These are phyloP conservation scores for Calephelis virginiensis DNA, from an alignment of 1,140 invertebrate species.

Conservation along the genomic window DNA sequence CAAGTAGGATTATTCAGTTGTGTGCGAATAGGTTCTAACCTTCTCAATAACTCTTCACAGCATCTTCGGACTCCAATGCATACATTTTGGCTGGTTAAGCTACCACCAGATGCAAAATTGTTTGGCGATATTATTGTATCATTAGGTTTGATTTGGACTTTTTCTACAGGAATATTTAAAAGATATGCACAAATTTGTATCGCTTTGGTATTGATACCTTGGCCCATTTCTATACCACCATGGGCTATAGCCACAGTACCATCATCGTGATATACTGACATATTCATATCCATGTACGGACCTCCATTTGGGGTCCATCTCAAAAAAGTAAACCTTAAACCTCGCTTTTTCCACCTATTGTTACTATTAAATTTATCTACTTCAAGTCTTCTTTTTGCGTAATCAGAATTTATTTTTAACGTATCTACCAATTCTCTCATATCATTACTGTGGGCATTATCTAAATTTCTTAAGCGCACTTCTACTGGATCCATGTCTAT, in stretches of 20 bases:
- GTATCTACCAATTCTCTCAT: conserved; percentile 44
- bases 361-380: conserved; percentile 82
- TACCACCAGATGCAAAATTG: conserved; percentile 79
- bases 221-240: conserved; percentile 90
- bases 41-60: conserved; percentile 70
- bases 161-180: conserved; percentile 83
- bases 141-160: conserved; percentile 83
- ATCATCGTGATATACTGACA: conserved; percentile 86
- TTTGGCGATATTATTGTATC: conserved; percentile 81
- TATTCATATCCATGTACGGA: conserved; percentile 79
- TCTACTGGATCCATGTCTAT: conserved; percentile 84
- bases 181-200: conserved; percentile 85
- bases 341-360: conserved; percentile 89
- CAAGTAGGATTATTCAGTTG: conserved; percentile 79
- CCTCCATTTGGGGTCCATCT: conserved; percentile 79
- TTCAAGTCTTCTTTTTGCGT: conserved; percentile 77
- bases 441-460: conserved; percentile 53
- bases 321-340: conserved; percentile 84
- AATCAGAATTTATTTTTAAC: conserved; percentile 79
- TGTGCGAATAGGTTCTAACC: conserved; percentile 81
- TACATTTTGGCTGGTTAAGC: conserved; percentile 33
- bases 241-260: conserved; percentile 87
- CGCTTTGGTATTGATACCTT: conserved; percentile 88
- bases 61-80: conserved; percentile 35
- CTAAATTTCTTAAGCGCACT: conserved; percentile 83